These are phyloP conservation scores for Lochmaea crataegi DNA, from an alignment of 2,888 invertebrate genomes.

Conservation along the genomic window DNA sequence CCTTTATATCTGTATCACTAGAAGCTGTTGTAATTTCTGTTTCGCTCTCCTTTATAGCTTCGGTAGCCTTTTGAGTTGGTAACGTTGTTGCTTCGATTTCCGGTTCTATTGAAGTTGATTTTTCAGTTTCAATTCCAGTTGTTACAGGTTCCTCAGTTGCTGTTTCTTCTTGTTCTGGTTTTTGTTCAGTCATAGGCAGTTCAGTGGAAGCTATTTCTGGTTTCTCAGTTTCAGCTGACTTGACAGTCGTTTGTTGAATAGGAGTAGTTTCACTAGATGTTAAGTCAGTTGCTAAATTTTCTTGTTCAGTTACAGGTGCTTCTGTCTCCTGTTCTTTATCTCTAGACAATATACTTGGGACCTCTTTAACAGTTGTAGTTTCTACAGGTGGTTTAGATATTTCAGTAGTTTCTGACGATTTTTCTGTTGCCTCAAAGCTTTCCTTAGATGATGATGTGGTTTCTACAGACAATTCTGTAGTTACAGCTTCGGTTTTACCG, in stretches of 20 bases:
- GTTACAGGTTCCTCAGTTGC: neutral
- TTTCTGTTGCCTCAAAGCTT: too few species aligned
- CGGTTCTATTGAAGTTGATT: slow-evolving; percentile 10
- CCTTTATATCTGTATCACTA: slow-evolving; percentile 18
- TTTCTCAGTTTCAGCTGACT: neutral
- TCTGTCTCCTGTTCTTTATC: neutral
- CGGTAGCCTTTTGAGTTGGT: slow-evolving; percentile 17
- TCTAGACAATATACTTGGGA: neutral
- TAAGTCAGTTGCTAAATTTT: neutral
- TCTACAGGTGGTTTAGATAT: too few species aligned
- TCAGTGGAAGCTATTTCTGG: neutral
- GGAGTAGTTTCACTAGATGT: neutral
- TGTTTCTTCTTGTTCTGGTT: neutral
- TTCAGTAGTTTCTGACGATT: too few species aligned
- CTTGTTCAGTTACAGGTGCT: neutral
- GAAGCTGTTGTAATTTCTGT: slow-evolving; percentile 29
- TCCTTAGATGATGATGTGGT: too few species aligned
- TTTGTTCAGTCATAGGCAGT: neutral
- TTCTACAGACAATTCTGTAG: neutral
- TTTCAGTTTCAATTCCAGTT: slow-evolving; percentile 9
- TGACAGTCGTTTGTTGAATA: neutral
- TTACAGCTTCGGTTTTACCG: neutral
- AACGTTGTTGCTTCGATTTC: neutral
- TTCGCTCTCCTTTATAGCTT: slow-evolving; percentile 29
- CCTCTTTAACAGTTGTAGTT: neutral